Conservation (phyloP, 2,888 invertebrate species). For the Dynastes hyllus region DNA sequence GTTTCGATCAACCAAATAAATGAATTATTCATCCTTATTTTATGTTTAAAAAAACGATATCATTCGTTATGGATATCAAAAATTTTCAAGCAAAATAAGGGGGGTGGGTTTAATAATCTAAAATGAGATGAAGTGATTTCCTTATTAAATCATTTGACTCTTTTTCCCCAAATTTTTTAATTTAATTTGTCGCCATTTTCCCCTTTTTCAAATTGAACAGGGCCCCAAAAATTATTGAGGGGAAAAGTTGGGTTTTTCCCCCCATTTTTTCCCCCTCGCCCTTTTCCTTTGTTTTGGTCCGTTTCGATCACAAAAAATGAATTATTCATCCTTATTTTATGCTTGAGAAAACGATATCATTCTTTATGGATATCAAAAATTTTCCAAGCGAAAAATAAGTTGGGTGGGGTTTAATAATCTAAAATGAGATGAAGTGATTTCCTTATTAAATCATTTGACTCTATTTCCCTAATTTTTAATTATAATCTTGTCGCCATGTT, state of each 20-base stretch:
- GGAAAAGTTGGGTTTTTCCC: not conserved
- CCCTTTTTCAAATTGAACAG: constrained; percentile 12
- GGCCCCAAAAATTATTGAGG: constrained; percentile 2
- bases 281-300: not conserved
- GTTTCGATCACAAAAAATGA: constrained; percentile 19
- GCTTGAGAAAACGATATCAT: not conserved
- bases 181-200: not conserved
- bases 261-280: not conserved
- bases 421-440: no score
- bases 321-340: constrained; percentile 21
- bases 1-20: constrained; percentile 16
- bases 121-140: no score
- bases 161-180: no score
- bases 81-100: no score
- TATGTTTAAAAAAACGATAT: not conserved
- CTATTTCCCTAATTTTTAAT: no score
- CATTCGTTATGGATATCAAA: no score
- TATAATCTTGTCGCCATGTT: not conserved
- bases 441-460: no score
- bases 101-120: no score
- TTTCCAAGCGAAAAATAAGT: no score
- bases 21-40: constrained; percentile 23
- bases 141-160: no score
- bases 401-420: no score
- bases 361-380: no score